Evolutionary conservation across 92 coral and sea anemone genomes (phyloP), one percentile per base, ranked within the genome.

Genomic region (Heteractis magnifica): DNA sequence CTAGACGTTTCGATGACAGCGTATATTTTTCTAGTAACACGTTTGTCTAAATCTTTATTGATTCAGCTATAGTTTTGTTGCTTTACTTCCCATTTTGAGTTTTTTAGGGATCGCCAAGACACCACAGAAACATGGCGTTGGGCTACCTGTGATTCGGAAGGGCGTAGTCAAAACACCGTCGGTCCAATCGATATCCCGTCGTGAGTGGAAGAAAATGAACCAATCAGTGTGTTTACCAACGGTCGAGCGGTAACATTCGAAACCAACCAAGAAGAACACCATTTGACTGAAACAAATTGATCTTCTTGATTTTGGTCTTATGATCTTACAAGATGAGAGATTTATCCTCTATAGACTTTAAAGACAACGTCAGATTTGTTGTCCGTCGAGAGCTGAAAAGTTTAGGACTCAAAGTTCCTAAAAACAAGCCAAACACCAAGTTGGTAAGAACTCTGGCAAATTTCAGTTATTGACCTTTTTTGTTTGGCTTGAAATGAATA

Each of bases 371-470:
- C 41, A 98, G 98, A 71, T 93, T 83, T 71, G 92, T 97, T 21
- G 92, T 94, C 4, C 92, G 98, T 64, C 93, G 98, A 51, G 89
- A 95, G 53, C 82, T 97, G 80, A 97, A 97, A 83, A 86, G 88
- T 7, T 79, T 97, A 75, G 99, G 99, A 13, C 84, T 97, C 72
- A 97, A 97, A 97, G 98, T 90, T 7, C 99, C 99, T 15, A 97
- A 97, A 77, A 71, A 77, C 88, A 97, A 94, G 79, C 68, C 83
- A 64, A 56, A 77, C 60, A 90, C 86, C 60, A 65, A 80, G 65
- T 91, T 88, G 92, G 93, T 91, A 88, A 84, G 85, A 65, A 59
- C 26, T 55, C 60, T 74, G 88, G 75, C 58, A 53, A 53, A 53
- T 53, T 53, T 53, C 13, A 64, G 26, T 64, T n/a, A 19, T 18